Evolutionary conservation across 2,113 vertebrate species (phyloP).

Genomic region (Nansenia antarctica): DNA sequence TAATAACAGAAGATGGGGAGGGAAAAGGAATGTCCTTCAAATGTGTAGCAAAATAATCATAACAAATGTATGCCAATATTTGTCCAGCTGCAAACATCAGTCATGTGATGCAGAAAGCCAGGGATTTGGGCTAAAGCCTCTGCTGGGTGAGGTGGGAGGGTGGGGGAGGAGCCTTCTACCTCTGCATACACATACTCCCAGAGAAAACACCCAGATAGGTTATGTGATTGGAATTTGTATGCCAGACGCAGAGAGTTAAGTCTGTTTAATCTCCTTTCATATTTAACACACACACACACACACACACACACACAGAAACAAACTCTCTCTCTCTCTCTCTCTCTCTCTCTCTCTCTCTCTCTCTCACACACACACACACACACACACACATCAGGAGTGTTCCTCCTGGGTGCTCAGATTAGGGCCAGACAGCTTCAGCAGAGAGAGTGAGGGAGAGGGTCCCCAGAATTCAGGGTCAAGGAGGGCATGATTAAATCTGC

Average conservation of each 20-base stretch:
- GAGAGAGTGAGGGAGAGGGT: conserved; percentile 26
- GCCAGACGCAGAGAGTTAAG: conserved; percentile 90
- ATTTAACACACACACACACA: conserved; percentile 64
- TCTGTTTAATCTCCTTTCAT: conserved; percentile 92
- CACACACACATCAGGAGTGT: background rate
- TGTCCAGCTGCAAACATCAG: conserved; percentile 71
- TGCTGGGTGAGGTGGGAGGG: conserved; percentile 79
- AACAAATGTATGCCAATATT: conserved; percentile 74
- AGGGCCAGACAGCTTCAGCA: conserved; percentile 51
- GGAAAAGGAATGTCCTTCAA: conserved; percentile 57
- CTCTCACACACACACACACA: background rate
- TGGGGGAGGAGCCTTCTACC: conserved; percentile 63
- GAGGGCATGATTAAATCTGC: conserved; percentile 42
- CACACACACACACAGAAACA: conserved; percentile 1
- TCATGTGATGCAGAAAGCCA: conserved; percentile 70
- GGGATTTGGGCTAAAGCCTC: conserved; percentile 82
- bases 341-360: no score
- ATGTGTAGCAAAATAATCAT: conserved; percentile 61
- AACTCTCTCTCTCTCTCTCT: no score
- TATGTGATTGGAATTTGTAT: conserved; percentile 87
- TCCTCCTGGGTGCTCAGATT: conserved; percentile 51
- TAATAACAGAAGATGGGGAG: conserved; percentile 11
- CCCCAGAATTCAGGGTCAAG: conserved; percentile 49
- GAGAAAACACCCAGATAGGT: conserved; percentile 79
- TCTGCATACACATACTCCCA: conserved; percentile 46